Percentiles rank a stretch among this genome's conserved stretches.
These are phyloP conservation scores for Leptopilina clavipes DNA, from an alignment of 1,140 invertebrate genomes.

Conservation along the genomic window DNA sequence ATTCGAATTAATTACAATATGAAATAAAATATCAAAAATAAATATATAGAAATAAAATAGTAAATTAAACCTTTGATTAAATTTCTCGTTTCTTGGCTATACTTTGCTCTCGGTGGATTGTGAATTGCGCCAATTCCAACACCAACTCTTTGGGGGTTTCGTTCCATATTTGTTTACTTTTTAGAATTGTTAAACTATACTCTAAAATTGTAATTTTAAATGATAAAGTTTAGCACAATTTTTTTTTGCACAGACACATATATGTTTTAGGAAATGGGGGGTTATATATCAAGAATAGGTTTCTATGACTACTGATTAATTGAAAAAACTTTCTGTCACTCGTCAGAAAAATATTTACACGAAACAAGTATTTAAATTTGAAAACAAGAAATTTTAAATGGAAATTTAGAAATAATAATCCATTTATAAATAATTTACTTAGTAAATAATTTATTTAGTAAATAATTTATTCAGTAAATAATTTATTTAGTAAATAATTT, in stretches of 20 bases:
- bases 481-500: too few species aligned
- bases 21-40: not conserved
- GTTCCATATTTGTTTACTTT: slow-evolving; percentile 58
- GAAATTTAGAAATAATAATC: too few species aligned
- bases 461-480: too few species aligned
- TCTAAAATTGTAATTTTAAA: slow-evolving; percentile 7
- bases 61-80: slow-evolving; percentile 65
- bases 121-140: slow-evolving; percentile 67
- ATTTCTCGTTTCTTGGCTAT: slow-evolving; percentile 70
- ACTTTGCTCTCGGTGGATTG: slow-evolving; percentile 66
- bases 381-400: too few species aligned
- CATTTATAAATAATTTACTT: too few species aligned
- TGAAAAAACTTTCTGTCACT: too few species aligned
- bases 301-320: too few species aligned
- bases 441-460: too few species aligned
- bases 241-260: too few species aligned
- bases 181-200: slow-evolving; percentile 22
- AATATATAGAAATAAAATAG: not conserved
- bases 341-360: too few species aligned
- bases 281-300: too few species aligned
- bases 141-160: slow-evolving; percentile 62
- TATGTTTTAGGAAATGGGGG: not conserved
- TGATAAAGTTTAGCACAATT: not conserved
- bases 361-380: too few species aligned
- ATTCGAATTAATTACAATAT: not conserved